These are phyloP conservation scores for Epirrita christyi DNA, from an alignment of 2,888 invertebrate genomes.

Conservation along the genomic window DNA sequence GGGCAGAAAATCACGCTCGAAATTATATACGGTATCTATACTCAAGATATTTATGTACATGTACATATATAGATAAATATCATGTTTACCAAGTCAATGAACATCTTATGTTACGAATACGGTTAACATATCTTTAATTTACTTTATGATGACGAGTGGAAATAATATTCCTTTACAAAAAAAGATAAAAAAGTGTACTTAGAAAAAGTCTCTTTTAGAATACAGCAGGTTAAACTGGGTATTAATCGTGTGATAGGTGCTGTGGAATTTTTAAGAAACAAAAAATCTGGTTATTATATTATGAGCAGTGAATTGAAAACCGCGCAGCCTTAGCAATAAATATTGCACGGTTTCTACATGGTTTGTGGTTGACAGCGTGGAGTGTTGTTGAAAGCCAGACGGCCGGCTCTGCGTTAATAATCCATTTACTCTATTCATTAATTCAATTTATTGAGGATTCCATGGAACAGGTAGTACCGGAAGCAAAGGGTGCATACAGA, in stretches of 20 bases:
- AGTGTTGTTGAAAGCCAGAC: slow-evolving; percentile 36
- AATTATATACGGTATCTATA: slow-evolving; percentile 21
- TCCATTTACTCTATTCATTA: slow-evolving; percentile 52
- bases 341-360: slow-evolving; percentile 41
- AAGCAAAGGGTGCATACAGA: slow-evolving; percentile 53
- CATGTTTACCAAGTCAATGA: slow-evolving; percentile 23
- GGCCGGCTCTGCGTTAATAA: slow-evolving; percentile 38
- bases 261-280: not conserved
- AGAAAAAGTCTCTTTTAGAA: slow-evolving; percentile 10
- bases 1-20: slow-evolving; percentile 45
- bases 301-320: slow-evolving; percentile 42
- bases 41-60: slow-evolving; percentile 39
- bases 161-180: slow-evolving; percentile 21
- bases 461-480: slow-evolving; percentile 44
- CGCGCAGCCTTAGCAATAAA: slow-evolving; percentile 54
- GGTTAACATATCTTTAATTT: slow-evolving; percentile 30
- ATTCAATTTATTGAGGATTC: slow-evolving; percentile 51
- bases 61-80: no score
- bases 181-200: no score
- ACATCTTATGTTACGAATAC: slow-evolving; percentile 30
- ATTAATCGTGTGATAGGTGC: not conserved
- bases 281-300: slow-evolving; percentile 17
- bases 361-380: slow-evolving; percentile 37
- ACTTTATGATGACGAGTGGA: slow-evolving; percentile 32
- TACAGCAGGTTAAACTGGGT: slow-evolving; percentile 2